Evolutionary conservation across 1,140 invertebrate genomes (phyloP).

Genomic region (Orchestia grillus): DNA sequence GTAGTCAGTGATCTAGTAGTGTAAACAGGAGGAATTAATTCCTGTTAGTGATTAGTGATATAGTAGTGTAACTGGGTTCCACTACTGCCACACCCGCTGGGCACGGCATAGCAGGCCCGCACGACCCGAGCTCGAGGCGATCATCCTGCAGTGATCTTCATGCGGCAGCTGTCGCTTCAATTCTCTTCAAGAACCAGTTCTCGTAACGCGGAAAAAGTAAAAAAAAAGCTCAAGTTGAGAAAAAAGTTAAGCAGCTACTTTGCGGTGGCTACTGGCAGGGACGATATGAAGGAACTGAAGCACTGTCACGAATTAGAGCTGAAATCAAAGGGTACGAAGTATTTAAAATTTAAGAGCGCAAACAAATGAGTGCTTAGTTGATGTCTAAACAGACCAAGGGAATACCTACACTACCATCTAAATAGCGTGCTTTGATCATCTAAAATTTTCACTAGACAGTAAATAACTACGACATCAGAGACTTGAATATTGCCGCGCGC

Average conservation of each 20-base stretch:
- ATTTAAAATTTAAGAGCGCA: not conserved
- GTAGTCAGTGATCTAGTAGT: no score
- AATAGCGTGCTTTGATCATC: not conserved
- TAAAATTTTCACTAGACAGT: not conserved
- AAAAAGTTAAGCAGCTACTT: not conserved
- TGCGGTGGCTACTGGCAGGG: not conserved
- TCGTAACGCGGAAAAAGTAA: not conserved
- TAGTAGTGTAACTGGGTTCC: no score
- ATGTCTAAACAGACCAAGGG: not conserved
- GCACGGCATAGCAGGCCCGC: no score
- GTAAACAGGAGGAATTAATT: no score
- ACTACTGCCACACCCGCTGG: no score
- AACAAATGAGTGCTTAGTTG: not conserved
- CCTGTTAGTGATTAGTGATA: no score
- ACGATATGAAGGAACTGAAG: not conserved
- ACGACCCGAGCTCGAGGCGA: no score
- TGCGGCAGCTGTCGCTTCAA: no score
- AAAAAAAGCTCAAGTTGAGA: not conserved
- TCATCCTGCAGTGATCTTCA: no score
- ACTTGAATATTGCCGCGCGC: not conserved
- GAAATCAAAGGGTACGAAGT: no score
- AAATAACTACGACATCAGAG: not conserved
- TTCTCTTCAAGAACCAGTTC: not conserved
- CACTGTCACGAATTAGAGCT: not conserved
- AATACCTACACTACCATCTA: not conserved